A percentile compares a stretch with the other conserved stretches of the same genome.
phyloP scores from a whole-genome alignment of 2,113 vertebrate species.

The Scomber japonicus region DNA sequence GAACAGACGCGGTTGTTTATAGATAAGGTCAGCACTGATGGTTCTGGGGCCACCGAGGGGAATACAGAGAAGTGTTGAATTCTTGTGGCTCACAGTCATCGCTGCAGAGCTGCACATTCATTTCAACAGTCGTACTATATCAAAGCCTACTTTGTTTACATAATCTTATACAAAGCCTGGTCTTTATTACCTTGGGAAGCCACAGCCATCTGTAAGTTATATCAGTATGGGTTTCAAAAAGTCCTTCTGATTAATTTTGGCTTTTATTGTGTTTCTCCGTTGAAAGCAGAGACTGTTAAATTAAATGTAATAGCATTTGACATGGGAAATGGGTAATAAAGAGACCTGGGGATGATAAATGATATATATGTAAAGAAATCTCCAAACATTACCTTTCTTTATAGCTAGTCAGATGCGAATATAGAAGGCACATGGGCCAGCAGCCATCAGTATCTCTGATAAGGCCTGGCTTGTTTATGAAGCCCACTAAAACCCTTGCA shows the following conservation, averaged over 20 bases:
- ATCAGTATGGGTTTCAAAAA: slow-evolving; percentile 70
- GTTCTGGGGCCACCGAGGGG: slow-evolving; percentile 58
- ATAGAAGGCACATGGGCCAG: slow-evolving; percentile 50
- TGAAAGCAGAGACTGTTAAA: slow-evolving; percentile 62
- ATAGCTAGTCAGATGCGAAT: slow-evolving; percentile 60
- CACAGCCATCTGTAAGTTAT: slow-evolving; percentile 78
- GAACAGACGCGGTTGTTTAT: slow-evolving; percentile 66
- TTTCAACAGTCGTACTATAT: slow-evolving; percentile 64
- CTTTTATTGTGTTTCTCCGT: slow-evolving; percentile 69
- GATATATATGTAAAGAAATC: slow-evolving; percentile 75
- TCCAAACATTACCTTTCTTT: slow-evolving; percentile 67
- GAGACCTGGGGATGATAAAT: slow-evolving; percentile 64
- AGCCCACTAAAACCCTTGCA: slow-evolving; percentile 61
- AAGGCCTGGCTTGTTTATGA: slow-evolving; percentile 74
- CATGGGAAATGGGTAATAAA: slow-evolving; percentile 77
- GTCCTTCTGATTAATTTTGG: slow-evolving; percentile 71
- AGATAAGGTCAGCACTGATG: slow-evolving; percentile 70
- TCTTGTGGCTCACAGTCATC: slow-evolving; percentile 68
- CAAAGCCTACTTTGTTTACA: slow-evolving; percentile 76
- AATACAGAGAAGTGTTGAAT: slow-evolving; percentile 64
- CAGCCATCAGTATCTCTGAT: slow-evolving; percentile 68
- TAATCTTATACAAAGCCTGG: slow-evolving; percentile 70
- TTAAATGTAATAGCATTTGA: slow-evolving; percentile 71
- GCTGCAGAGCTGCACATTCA: slow-evolving; percentile 35
- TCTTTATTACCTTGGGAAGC: slow-evolving; percentile 71